Percentiles rank a stretch among this genome's conserved stretches.
These are phyloP conservation scores for Teleiodes luculella DNA, from an alignment of 2,888 invertebrate species.

Conservation along the genomic window DNA sequence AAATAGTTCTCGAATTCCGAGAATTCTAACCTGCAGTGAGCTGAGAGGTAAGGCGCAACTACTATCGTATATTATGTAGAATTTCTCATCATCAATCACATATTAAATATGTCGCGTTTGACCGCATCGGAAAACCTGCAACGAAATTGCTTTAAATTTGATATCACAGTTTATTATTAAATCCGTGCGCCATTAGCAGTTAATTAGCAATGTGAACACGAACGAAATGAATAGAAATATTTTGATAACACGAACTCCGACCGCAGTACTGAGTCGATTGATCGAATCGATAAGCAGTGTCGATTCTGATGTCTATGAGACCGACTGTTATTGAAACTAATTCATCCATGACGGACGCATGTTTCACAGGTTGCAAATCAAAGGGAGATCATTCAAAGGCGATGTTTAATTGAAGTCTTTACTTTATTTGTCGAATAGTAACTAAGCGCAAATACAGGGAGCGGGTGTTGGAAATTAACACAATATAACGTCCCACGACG, in stretches of 20 bases:
- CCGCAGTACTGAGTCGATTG: background rate
- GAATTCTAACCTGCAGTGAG: background rate
- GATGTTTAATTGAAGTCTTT: background rate
- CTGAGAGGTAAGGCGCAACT: background rate
- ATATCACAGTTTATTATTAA: conserved; percentile 1
- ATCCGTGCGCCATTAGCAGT: conserved; percentile 4
- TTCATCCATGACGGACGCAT: background rate
- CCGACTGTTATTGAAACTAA: background rate
- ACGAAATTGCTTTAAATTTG: conserved; percentile 4
- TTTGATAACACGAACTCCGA: conserved; percentile 14
- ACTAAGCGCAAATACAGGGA: background rate
- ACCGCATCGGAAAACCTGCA: conserved; percentile 4
- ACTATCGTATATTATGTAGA: background rate
- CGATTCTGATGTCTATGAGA: background rate
- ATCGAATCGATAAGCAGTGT: background rate
- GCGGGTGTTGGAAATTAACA: no score
- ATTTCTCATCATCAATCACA: background rate
- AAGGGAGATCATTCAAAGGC: background rate
- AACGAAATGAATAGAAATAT: conserved; percentile 12
- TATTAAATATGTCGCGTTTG: background rate
- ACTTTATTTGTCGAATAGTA: no score
- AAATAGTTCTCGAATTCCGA: background rate
- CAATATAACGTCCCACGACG: background rate
- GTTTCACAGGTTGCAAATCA: background rate
- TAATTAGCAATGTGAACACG: conserved; percentile 8